Percentiles rank a stretch among this genome's conserved stretches.
Evolutionary conservation across 2,888 invertebrate genomes (phyloP).

Genomic region (Hypercompe scribonia): DNA sequence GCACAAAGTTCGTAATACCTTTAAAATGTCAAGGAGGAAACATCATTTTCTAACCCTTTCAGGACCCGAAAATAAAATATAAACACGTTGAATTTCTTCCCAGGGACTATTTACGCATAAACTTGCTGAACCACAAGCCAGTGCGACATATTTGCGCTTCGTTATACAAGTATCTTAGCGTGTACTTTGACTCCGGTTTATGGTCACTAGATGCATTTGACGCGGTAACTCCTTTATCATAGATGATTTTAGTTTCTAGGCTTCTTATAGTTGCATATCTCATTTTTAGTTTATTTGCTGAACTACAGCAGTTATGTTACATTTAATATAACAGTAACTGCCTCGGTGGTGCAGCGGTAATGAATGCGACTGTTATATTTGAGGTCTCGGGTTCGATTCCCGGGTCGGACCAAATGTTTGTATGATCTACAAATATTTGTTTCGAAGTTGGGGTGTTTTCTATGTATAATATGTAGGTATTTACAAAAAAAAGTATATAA

Average conservation of each 20-base stretch:
- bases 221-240: neutral
- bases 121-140: conserved; percentile 34
- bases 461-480: no score
- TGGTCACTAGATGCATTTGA: conserved; percentile 25
- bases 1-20: conserved; percentile 9
- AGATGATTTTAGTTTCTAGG: neutral
- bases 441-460: no score
- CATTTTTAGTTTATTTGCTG: neutral
- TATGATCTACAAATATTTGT: no score
- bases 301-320: neutral
- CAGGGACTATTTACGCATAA: conserved; percentile 40
- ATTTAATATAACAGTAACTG: no score
- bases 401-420: no score
- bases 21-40: conserved; percentile 11
- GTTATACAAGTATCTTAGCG: conserved; percentile 29
- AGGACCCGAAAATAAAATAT: conserved; percentile 32
- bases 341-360: no score
- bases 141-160: conserved; percentile 42
- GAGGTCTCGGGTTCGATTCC: no score
- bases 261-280: neutral
- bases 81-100: conserved; percentile 30
- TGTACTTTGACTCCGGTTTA: conserved; percentile 27
- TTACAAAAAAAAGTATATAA: no score
- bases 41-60: conserved; percentile 20
- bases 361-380: no score